These are phyloP conservation scores for Neodiprion virginianus DNA, from an alignment of 1,140 invertebrate genomes.

Conservation along the genomic window DNA sequence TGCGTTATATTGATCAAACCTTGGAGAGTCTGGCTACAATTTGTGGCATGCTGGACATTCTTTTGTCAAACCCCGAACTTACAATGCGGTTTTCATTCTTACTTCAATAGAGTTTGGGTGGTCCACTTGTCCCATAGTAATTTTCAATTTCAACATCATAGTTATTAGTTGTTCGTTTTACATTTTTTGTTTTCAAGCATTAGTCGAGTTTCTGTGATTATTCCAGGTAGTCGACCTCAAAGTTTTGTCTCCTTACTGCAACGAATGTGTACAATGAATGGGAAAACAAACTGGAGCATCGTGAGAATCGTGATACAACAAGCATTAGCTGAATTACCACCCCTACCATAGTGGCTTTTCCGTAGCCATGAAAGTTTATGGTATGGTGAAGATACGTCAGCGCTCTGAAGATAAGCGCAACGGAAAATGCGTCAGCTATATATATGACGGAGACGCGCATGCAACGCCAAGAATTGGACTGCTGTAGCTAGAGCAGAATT, in stretches of 20 bases:
- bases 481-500: background rate
- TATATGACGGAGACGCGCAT: background rate
- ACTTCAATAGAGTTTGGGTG: background rate
- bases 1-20: conserved; percentile 13
- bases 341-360: conserved; percentile 1
- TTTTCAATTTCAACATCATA: no score
- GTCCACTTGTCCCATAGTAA: no score
- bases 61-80: background rate
- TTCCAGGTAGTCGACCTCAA: background rate
- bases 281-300: conserved; percentile 6
- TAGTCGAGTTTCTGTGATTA: background rate
- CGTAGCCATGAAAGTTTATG: background rate
- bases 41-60: conserved; percentile 9
- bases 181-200: background rate
- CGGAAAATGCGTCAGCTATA: conserved; percentile 6
- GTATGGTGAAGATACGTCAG: conserved; percentile 5
- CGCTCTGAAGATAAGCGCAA: conserved; percentile 10
- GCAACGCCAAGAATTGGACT: background rate
- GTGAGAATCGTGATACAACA: background rate
- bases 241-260: conserved; percentile 5
- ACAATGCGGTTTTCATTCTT: background rate
- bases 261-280: background rate
- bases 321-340: background rate
- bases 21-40: background rate
- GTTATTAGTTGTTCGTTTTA: no score